A percentile compares a stretch with the other conserved stretches of the same genome.
Evolutionary conservation across 2,113 vertebrate species (phyloP).

Genomic region (Mustela nigripes): DNA sequence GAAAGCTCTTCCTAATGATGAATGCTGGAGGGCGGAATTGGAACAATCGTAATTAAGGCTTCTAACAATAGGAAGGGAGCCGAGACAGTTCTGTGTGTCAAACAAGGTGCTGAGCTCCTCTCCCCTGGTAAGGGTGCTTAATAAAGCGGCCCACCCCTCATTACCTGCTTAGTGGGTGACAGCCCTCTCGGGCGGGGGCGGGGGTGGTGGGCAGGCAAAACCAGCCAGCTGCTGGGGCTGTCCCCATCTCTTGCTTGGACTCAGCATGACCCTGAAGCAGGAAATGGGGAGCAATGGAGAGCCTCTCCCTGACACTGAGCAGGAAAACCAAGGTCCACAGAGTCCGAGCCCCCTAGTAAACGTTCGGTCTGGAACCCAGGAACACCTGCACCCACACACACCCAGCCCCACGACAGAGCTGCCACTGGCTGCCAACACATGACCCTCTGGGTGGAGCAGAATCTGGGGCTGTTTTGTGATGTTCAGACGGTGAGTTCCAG

Average conservation of each 20-base stretch:
- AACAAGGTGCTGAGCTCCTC: slow-evolving; percentile 59
- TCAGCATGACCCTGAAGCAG: neutral
- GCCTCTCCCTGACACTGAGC: neutral
- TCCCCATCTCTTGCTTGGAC: neutral
- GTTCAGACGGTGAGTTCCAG: neutral
- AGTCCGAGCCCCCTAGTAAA: neutral
- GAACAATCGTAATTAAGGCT: slow-evolving; percentile 80
- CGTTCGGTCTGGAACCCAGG: neutral
- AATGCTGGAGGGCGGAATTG: slow-evolving; percentile 70
- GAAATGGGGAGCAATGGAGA: neutral
- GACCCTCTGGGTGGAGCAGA: neutral
- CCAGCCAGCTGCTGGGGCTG: neutral
- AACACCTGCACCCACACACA: neutral
- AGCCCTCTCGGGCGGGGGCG: slow-evolving; percentile 21
- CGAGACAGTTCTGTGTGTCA: slow-evolving; percentile 55
- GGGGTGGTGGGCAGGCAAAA: neutral
- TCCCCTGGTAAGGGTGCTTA: slow-evolving; percentile 53
- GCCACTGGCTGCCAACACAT: neutral
- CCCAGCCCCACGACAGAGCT: neutral
- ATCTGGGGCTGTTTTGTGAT: neutral
- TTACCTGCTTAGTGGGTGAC: slow-evolving; percentile 59
- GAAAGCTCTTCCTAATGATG: slow-evolving; percentile 34
- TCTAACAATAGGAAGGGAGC: slow-evolving; percentile 79
- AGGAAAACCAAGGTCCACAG: neutral
- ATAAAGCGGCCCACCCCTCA: slow-evolving; percentile 74